Evolutionary conservation across 2,888 invertebrate genomes (phyloP), one percentile per base, ranked within the genome.

Genomic region (Dolichopus griseipennis): DNA sequence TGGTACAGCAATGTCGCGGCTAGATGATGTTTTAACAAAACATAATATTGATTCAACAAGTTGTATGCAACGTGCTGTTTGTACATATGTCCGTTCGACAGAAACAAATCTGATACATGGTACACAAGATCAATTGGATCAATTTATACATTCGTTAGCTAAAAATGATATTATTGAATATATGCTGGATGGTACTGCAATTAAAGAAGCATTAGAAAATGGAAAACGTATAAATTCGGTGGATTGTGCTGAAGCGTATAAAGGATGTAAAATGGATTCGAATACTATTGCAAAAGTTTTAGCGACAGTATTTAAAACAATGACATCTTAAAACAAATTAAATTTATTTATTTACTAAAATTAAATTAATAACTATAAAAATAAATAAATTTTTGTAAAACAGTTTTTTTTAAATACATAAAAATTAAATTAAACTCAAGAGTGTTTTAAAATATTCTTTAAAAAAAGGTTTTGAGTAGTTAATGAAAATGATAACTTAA

Each of bases 11-110:
- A 52, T 52, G 52, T 15, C 52, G 2, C 9, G 85, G 77, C 80
- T 90, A 64, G 90, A 90, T 73, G 87, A 87, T 67, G 84, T 87
- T 6, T 80, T 90, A 10, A 85, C 85, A 41, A 84, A 88, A 71
- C 87, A 90, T 78, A 88, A 90, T 76, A 87, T 90, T 63, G 90
- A 90, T 76, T 88, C 90, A 0, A 85, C 87, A 1, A 85, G 87
- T 4, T 90, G 90, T 73, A 85, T 87, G 83, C 90, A 90, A 78
- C 83, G 90, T 10, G 82, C 88, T 7, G 84, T 90, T 37, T 90
- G 90, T 74, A 87, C 87, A 0, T 91, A 90, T 76, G 87, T 91
- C 0, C 87, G 89, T 72, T 85, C 88, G 61, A 89, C 91, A 0
- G 87, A 86, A 72, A 86, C 85, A 72, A 89, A 88, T 75, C 83